Percentiles rank a stretch among this genome's conserved stretches.
phyloP scores from a whole-genome alignment of 2,888 invertebrate genomes.

The Ommatoiulus sabulosus region DNA sequence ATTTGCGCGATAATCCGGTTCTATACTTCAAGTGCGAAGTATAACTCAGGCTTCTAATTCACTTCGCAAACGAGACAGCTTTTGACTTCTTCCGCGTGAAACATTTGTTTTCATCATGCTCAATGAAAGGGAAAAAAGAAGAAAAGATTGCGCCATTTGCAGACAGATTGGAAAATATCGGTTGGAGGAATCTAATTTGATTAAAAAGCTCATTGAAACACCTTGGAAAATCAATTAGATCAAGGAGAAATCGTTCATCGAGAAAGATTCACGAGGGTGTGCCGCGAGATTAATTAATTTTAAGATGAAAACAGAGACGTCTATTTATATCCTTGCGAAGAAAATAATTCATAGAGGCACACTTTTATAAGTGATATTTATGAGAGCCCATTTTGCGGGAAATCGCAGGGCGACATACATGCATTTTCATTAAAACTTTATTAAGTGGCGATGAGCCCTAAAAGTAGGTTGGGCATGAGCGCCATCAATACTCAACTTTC shows the following conservation, averaged over 20 bases:
- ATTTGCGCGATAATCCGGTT: too few species aligned
- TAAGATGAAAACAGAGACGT: not conserved
- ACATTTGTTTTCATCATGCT: constrained; percentile 5
- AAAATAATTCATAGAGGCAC: not conserved
- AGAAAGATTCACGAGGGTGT: not conserved
- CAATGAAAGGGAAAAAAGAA: not conserved
- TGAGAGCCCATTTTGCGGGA: not conserved
- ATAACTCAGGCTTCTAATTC: too few species aligned
- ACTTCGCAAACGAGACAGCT: not conserved
- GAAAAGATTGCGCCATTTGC: not conserved
- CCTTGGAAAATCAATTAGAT: constrained; percentile 22
- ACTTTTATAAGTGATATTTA: not conserved
- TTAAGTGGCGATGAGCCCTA: too few species aligned
- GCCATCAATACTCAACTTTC: too few species aligned
- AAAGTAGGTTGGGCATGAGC: too few species aligned
- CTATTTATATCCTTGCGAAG: not conserved
- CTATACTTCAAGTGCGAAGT: too few species aligned
- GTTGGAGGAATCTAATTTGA: not conserved
- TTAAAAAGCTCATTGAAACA: constrained; percentile 10
- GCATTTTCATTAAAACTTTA: too few species aligned
- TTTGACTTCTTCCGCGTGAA: not conserved
- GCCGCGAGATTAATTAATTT: not conserved
- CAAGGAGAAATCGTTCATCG: not conserved
- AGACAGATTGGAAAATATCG: not conserved
- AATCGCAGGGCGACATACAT: too few species aligned